Percentiles rank a stretch among this genome's conserved stretches.
These are phyloP conservation scores for Ascidia mentula DNA, from an alignment of 23 tunicate genomes.

Conservation along the genomic window DNA sequence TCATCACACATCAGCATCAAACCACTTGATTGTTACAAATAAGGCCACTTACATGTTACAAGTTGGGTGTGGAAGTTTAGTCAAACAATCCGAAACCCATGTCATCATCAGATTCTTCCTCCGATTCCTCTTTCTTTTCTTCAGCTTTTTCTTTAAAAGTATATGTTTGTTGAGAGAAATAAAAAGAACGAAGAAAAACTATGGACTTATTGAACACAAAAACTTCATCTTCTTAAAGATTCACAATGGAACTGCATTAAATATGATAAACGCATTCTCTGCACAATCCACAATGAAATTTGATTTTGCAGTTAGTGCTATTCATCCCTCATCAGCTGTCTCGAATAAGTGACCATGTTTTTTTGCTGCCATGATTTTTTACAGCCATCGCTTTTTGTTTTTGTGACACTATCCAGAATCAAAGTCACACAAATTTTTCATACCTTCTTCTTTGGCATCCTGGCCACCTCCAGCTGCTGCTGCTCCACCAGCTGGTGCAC, in stretches of 20 bases:
- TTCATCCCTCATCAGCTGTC: no score
- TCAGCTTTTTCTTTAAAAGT: conserved; percentile 39
- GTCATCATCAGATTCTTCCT: conserved; percentile 93
- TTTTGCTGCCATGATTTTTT: not conserved
- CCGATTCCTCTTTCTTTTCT: conserved; percentile 90
- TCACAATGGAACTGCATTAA: no score
- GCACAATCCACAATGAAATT: no score
- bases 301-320: no score
- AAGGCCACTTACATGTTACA: not conserved
- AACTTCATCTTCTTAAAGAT: no score
- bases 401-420: not conserved
- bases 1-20: conserved; percentile 23
- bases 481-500: conserved; percentile 60
- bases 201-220: no score
- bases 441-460: conserved; percentile 43
- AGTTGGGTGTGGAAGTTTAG: not conserved
- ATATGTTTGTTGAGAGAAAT: no score
- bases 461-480: conserved; percentile 68
- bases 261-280: no score
- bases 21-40: not conserved
- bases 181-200: no score
- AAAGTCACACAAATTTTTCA: not conserved
- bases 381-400: not conserved
- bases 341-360: no score
- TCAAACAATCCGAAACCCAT: conserved; percentile 86